Evolutionary conservation across 2,113 vertebrate species (phyloP).

Genomic region (Empidonax alnorum): DNA sequence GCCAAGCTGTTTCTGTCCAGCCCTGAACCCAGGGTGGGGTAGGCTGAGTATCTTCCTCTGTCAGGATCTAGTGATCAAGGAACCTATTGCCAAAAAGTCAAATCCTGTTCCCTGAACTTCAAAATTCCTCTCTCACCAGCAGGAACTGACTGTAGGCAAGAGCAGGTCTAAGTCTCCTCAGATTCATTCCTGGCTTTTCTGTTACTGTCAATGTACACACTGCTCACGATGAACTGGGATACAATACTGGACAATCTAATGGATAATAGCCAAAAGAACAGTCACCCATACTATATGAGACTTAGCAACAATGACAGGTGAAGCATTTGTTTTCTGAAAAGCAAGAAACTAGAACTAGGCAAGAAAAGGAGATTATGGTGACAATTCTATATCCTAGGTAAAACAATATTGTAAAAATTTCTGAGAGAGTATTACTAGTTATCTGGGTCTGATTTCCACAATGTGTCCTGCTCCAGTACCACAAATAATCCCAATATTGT

Average conservation of each 20-base stretch:
- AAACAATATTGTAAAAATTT: background rate
- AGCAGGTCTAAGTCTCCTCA: background rate
- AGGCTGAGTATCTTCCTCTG: background rate
- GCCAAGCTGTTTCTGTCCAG: background rate
- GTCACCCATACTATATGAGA: background rate
- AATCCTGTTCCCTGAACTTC: background rate
- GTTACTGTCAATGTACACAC: background rate
- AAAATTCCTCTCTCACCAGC: background rate
- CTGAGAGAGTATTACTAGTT: background rate
- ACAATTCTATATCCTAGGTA: background rate
- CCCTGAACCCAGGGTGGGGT: background rate
- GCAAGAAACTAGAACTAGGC: background rate
- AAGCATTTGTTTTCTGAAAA: conserved; percentile 16
- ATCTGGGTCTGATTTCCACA: background rate
- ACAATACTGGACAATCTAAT: background rate
- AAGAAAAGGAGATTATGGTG: background rate
- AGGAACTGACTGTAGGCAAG: background rate
- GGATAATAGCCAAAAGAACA: background rate
- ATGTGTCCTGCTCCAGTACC: background rate
- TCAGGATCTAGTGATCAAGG: background rate
- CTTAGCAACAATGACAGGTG: background rate
- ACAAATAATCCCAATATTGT: background rate
- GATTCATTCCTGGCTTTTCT: background rate
- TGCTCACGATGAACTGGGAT: background rate
- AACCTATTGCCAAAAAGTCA: background rate